Evolutionary conservation across 2,888 invertebrate genomes (phyloP), one percentile per base, ranked within the genome.

Genomic region (Calameuta idolon): DNA sequence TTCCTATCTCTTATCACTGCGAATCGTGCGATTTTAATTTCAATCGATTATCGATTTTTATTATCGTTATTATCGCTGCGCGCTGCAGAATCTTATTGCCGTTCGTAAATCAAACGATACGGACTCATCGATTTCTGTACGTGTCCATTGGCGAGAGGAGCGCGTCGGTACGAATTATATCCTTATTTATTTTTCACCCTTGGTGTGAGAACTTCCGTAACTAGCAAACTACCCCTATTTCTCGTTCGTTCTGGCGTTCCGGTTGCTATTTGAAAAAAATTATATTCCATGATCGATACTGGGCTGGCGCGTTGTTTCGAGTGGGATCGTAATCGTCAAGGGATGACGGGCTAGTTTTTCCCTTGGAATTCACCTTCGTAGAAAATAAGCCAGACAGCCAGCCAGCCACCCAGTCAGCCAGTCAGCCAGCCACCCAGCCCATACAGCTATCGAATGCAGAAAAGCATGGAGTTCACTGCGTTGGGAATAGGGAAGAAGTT

Each of bases 401-500:
- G 33, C 33, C 33, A 33, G 33, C 33, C 33, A 33, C 3, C 33
- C 33, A 33, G 33, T n/a, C n/a, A n/a, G n/a, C n/a, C n/a, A n/a
- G n/a, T n/a, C n/a, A n/a, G n/a, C n/a, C n/a, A n/a, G n/a, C n/a
- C n/a, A n/a, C n/a, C n/a, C 37, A 30, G 69, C 31, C 31, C 71
- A n/a, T 33, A 31, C 15, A 31, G 31, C 31, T 4, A 33, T 33
- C 31, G 33, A 71, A 71, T 33, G 31, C 31, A 15, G 71, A 33
- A 31, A 33, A 9, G 71, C n/a, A 71, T 30, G 71, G 71, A 12
- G 71, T 12, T 11, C 12, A 71, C 71, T 31, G 31, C 11, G 71
- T 5, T 71, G 34, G 73, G 69, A 34, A 69, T 69, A 74, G 79
- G 77, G 78, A 85, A 83, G 84, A 84, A 85, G 83, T 84, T 82